Evolutionary conservation across 2,888 invertebrate species (phyloP).

Genomic region (Leptarthrus brevirostris): DNA sequence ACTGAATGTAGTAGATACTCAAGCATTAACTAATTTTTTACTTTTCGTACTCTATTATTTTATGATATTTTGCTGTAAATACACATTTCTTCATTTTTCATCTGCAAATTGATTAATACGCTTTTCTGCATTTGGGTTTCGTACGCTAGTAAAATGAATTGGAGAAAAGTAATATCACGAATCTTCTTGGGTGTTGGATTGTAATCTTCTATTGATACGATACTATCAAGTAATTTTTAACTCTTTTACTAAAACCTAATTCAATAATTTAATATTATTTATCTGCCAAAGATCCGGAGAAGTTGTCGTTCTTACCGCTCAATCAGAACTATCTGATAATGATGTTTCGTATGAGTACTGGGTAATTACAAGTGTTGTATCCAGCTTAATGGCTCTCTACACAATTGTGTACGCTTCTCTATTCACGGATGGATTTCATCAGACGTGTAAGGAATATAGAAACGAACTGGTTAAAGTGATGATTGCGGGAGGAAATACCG

Average conservation of each 20-base stretch:
- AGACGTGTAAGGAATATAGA: conserved; percentile 81
- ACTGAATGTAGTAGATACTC: no score
- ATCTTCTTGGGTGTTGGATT: no score
- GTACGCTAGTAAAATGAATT: no score
- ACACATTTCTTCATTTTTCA: no score
- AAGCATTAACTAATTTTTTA: no score
- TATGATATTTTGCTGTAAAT: neutral
- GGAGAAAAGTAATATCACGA: no score
- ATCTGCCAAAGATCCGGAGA: conserved; percentile 73
- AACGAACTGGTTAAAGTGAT: conserved; percentile 73
- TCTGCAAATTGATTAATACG: no score
- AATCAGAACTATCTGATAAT: conserved; percentile 71
- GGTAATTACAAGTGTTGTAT: conserved; percentile 75
- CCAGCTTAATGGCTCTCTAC: conserved; percentile 74
- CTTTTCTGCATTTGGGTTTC: no score
- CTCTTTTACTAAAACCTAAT: neutral
- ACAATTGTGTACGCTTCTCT: conserved; percentile 77
- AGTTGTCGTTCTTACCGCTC: conserved; percentile 73
- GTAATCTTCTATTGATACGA: no score
- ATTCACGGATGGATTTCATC: conserved; percentile 78
- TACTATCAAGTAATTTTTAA: neutral
- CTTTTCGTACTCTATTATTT: no score
- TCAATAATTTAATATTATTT: neutral
- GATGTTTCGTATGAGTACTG: conserved; percentile 77
- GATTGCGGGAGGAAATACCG: conserved; percentile 65